Base-by-base conservation (phyloP, 2,113 vertebrate species). In the Aleadryas rufinucha region DNA sequence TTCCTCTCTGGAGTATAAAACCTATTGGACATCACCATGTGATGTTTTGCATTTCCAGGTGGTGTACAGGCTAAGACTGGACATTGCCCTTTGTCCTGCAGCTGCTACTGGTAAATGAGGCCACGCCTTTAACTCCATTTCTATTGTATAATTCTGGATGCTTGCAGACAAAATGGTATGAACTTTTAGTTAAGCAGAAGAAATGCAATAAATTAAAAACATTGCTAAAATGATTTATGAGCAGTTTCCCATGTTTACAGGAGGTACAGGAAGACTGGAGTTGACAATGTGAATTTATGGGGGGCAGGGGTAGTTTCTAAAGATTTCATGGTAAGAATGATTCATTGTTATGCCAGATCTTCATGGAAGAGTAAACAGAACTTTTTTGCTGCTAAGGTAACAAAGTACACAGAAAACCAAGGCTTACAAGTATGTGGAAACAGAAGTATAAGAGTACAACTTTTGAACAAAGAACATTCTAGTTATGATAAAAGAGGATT, bases 291-390 rank as follows among this genome's bases (percentile, higher is more conserved):
- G 37, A 57, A 85, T 88, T 86, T 88, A 54, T 22, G 27, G 10
- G 19, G 39, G 23, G 33, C 44, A 91, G 18, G 61, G 49, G 23
- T 35, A 80, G 53, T 80, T 93, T 61, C 78, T 87, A n/a, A 79
- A 83, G 57, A 71, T 72, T 91, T 82, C 0, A 0, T 35, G 27
- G 74, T 69, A 65, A 87, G 84, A 89, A 54, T 94, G 87, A 95
- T 91, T 94, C 70, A 80, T 85, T 90, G 66, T 91, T 88, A 41
- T 39, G 75, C 82, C 66, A 93, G 78, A 50, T 65, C 59, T 94
- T 95, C 68, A 69, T 15, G 84, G 84, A 93, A 94, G 65, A 90
- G 91, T 94, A 96, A 94, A 90, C 87, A 94, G 65, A 96, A 96
- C 87, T 85, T 79, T 80, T 4, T 70, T 85, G 87, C 94, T 96